Conservation (phyloP, 2,113 vertebrate genomes). For the Cynocephalus volans region DNA sequence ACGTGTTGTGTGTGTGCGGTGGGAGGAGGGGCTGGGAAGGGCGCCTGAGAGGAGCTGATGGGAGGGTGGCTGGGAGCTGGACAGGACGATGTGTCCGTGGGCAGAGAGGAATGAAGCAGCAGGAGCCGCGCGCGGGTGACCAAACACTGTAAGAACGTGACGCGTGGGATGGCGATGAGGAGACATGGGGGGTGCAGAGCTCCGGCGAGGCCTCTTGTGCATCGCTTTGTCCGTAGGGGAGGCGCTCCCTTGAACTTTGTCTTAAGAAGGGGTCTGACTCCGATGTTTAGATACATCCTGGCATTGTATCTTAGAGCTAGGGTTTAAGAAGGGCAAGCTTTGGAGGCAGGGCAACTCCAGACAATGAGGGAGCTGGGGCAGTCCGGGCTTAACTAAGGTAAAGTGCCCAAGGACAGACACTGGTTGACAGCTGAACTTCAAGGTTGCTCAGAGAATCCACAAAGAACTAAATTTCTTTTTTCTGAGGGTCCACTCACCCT, state of each 20-base stretch:
- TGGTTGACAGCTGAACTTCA: neutral
- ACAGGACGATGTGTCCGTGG: neutral
- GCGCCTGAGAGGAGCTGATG: neutral
- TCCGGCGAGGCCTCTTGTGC: neutral
- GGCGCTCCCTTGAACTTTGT: neutral
- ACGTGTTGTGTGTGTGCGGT: too few species aligned
- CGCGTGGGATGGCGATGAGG: neutral
- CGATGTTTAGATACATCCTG: neutral
- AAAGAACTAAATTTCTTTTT: neutral
- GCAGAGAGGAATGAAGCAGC: neutral
- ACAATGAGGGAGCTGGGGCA: neutral
- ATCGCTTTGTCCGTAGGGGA: neutral
- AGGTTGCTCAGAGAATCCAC: neutral
- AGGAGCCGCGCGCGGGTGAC: too few species aligned
- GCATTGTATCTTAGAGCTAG: neutral
- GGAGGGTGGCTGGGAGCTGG: neutral
- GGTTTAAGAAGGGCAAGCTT: neutral
- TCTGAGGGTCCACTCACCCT: neutral
- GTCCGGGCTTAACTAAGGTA: rapidly evolving
- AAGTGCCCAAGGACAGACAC: neutral
- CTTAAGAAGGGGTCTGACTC: neutral
- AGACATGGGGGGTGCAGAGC: too few species aligned
- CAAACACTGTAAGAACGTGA: too few species aligned
- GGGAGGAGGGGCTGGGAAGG: neutral
- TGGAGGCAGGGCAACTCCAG: neutral